Conservation (phyloP, 2,113 vertebrate species). For the Nycticebus coucang region DNA sequence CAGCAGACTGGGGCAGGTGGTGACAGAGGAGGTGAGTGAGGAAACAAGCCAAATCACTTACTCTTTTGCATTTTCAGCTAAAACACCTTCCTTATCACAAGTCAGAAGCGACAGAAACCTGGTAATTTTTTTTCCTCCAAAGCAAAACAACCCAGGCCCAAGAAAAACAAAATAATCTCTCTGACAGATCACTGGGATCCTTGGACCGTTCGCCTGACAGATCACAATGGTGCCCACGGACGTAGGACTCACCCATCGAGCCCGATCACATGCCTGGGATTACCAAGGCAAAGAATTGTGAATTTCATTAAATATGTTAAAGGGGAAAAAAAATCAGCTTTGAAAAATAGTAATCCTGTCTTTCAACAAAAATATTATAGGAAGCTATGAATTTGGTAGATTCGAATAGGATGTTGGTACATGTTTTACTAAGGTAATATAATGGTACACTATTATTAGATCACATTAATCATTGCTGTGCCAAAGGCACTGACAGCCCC, state of each 20-base stretch:
- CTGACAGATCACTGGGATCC: conserved; percentile 61
- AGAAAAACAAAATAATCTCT: conserved; percentile 81
- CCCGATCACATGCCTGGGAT: conserved; percentile 80
- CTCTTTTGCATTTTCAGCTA: conserved; percentile 54
- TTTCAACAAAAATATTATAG: conserved; percentile 99
- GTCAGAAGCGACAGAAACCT: conserved; percentile 69
- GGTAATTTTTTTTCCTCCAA: not conserved
- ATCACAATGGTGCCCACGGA: conserved; percentile 79
- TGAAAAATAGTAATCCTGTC: conserved; percentile 97
- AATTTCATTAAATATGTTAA: conserved; percentile 92
- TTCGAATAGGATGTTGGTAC: conserved; percentile 99
- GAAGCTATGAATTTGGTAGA: conserved; percentile 99
- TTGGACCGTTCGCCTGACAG: conserved; percentile 82
- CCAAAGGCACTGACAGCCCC: conserved; percentile 99
- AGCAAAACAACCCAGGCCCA: conserved; percentile 58
- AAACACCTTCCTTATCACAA: conserved; percentile 59
- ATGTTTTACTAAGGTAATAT: conserved; percentile 99
- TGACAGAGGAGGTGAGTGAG: not conserved
- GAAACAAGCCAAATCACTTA: conserved; percentile 49
- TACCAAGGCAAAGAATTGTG: conserved; percentile 85
- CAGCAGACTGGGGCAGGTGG: not conserved
- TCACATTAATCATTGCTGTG: conserved; percentile 99
- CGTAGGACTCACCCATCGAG: conserved; percentile 80
- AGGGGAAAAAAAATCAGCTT: conserved; percentile 87
- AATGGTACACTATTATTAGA: conserved; percentile 99